Evolutionary conservation across 2,797 vertebrate species (phyloP), one percentile per base, ranked within the genome.

Genomic region (Leptodactylus fallax): DNA sequence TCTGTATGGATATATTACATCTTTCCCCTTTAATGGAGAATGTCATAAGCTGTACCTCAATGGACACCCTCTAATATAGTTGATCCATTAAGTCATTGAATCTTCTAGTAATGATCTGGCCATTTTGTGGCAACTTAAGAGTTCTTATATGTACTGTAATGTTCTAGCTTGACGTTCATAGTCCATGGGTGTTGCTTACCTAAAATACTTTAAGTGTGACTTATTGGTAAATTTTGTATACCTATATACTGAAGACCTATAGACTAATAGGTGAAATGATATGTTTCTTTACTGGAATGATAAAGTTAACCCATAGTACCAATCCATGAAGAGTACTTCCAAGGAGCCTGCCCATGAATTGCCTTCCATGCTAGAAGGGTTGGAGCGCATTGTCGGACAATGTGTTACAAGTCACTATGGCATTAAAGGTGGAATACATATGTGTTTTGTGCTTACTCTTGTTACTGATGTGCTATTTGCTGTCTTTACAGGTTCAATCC

Each of bases 401-500:
- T 82, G 84, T 9, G 79, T 65, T 82, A 63, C 87, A 89, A 61
- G 45, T 65, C 83, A 85, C 72, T 82, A 69, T 88, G 63, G 87
- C 81, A 83, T 77, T 82, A 27, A 67, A 53, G 69, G 60, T 65
- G 1, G 19, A 77, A 21, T 81, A 21, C 58, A 81, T 12, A 8
- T 83, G 72, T 86, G 45, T 45, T 7, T 56, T 74, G 51, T 27
- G 19, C 0, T 36, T 72, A 69, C 63, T 81, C 11, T 25, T 58
- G 90, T 92, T 91, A 90, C 93, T 95, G 90, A 95, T 88, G 93
- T 91, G 88, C 85, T 91, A 47, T 92, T 81, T 94, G 83, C 93
- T 96, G 88, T 95, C 91, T 95, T 92, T 96, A 89, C 96, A 99
- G 98, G 98, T 99, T 92, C 98, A 99, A 94, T 99, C 98, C 84